Percentiles rank a stretch among this genome's conserved stretches.
Conservation (phyloP, 2,888 invertebrate species). For the Dinocampus coccinellae region DNA sequence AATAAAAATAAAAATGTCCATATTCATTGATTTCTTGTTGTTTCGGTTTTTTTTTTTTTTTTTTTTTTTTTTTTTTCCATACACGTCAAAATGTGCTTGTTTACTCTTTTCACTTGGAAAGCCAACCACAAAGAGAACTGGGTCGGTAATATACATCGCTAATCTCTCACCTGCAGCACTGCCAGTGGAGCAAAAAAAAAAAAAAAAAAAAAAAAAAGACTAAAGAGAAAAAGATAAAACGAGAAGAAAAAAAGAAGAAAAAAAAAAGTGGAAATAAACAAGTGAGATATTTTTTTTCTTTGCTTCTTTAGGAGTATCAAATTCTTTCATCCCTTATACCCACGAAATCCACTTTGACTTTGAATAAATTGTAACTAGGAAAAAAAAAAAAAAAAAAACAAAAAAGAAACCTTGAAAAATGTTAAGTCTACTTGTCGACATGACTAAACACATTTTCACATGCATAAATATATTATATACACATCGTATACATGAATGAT, state of each 20-base stretch:
- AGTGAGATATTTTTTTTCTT: background rate
- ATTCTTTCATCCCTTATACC: background rate
- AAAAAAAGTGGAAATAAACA: background rate
- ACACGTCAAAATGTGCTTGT: background rate
- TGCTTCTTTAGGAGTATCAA: background rate
- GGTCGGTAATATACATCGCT: background rate
- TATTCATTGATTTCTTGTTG: background rate
- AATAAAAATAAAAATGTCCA: background rate
- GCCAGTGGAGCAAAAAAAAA: background rate
- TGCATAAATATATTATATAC: background rate
- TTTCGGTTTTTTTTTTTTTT: background rate
- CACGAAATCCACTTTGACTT: background rate
- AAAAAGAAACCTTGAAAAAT: no score
- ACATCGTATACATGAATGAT: background rate
- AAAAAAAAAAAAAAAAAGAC: background rate
- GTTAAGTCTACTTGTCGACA: background rate
- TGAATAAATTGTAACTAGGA: background rate
- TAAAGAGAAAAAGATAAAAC: background rate
- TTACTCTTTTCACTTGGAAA: background rate
- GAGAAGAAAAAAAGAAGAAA: background rate
- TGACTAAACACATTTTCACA: slow-evolving; percentile 1
- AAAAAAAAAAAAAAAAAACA: background rate
- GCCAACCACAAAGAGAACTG: slow-evolving; percentile 8
- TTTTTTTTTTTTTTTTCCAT: background rate
- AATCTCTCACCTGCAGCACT: slow-evolving; percentile 4